Evolutionary conservation across 2,888 invertebrate species (phyloP).

Genomic region (Tortricodes alternella): DNA sequence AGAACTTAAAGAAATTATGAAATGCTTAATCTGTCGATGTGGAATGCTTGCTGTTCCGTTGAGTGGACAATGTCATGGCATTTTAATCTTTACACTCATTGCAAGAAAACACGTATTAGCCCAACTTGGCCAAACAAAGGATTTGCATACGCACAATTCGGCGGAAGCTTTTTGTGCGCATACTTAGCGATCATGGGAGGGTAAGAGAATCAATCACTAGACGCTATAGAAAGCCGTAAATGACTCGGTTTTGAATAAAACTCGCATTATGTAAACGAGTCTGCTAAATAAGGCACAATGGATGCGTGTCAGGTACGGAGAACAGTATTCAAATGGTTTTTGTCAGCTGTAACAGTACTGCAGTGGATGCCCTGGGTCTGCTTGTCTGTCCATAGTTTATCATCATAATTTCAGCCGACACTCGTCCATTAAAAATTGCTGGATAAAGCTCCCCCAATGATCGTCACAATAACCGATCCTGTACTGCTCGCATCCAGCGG

Average conservation of each 20-base stretch:
- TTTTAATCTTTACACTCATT: neutral
- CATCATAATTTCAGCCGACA: no score
- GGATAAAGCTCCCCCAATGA: no score
- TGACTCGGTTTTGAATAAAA: constrained; percentile 28
- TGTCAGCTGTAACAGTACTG: neutral
- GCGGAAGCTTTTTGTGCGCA: constrained; percentile 37
- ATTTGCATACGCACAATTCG: constrained; percentile 46
- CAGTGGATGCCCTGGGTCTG: neutral
- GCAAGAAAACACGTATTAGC: neutral
- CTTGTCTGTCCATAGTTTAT: constrained; percentile 5
- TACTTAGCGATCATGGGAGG: neutral
- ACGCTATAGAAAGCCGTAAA: constrained; percentile 28
- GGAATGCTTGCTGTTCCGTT: neutral
- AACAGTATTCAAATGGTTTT: constrained; percentile 8
- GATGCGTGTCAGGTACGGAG: constrained; percentile 13
- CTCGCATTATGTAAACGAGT: constrained; percentile 20
- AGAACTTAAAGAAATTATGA: constrained; percentile 16
- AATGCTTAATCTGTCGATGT: constrained; percentile 9
- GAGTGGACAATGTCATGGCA: neutral
- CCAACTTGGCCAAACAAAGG: constrained; percentile 36
- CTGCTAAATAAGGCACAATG: constrained; percentile 25
- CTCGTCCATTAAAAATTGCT: no score
- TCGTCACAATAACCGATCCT: no score
- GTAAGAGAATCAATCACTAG: constrained; percentile 33
- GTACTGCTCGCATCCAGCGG: no score